These are phyloP conservation scores for Drosophila baimaii DNA, from an alignment of 1,140 invertebrate species.

Conservation along the genomic window DNA sequence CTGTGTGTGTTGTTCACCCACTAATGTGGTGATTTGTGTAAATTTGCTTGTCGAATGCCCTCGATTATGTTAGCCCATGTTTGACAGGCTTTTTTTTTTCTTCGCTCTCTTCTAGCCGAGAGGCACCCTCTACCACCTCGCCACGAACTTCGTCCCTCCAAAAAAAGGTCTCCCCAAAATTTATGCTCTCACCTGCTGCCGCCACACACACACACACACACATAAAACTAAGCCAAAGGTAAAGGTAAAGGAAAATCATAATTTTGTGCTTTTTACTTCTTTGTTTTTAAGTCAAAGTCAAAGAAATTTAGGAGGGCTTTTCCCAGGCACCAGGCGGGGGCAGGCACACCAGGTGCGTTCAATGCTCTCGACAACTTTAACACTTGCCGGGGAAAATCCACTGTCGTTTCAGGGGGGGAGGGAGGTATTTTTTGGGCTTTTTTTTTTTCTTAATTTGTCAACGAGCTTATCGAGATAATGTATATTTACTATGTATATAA, in stretches of 20 bases:
- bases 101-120: too few species aligned
- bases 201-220: constrained; percentile 14
- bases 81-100: constrained; percentile 41
- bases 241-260: constrained; percentile 27
- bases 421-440: not conserved
- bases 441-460: constrained; percentile 1
- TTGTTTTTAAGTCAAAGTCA: constrained; percentile 58
- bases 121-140: too few species aligned
- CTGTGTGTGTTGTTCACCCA: constrained; percentile 33
- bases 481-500: not conserved
- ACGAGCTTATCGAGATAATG: not conserved
- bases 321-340: constrained; percentile 15
- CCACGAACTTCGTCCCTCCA: too few species aligned
- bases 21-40: constrained; percentile 77
- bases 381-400: constrained; percentile 47
- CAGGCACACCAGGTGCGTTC: constrained; percentile 62
- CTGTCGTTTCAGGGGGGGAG: too few species aligned
- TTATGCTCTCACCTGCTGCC: constrained; percentile 52
- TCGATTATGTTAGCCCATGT: constrained; percentile 70
- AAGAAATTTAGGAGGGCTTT: constrained; percentile 30
- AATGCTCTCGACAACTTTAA: constrained; percentile 73
- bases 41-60: constrained; percentile 76
- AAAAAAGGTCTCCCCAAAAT: constrained; percentile 27
- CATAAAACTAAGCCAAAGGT: constrained; percentile 43
- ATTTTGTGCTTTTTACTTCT: constrained; percentile 42